Conservation (phyloP, 2,888 invertebrate genomes). For the Leptopilina myrica region DNA sequence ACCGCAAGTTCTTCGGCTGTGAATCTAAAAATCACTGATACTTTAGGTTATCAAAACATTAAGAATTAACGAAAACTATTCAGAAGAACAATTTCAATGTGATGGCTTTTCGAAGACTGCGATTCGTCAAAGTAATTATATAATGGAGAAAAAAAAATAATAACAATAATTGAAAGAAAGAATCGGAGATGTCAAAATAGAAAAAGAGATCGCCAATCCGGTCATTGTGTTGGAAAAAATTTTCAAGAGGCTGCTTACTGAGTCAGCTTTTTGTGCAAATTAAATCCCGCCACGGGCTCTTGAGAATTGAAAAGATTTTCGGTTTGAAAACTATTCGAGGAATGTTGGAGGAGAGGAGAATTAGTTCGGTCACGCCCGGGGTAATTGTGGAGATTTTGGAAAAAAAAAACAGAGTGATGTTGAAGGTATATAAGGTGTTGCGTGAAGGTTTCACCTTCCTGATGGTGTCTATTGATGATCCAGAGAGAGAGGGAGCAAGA, state of each 20-base stretch:
- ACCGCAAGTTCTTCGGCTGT: too few relatives aligned
- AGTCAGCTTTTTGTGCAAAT: conserved; percentile 34
- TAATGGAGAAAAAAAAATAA: too few relatives aligned
- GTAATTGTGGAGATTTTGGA: conserved; percentile 21
- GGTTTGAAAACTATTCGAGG: conserved; percentile 26
- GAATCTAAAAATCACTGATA: too few relatives aligned
- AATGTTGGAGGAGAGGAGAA: background rate
- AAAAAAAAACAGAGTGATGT: conserved; percentile 26
- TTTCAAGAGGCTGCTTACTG: background rate
- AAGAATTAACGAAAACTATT: too few relatives aligned
- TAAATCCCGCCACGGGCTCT: conserved; percentile 7
- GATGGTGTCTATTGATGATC: background rate
- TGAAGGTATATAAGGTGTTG: conserved; percentile 25
- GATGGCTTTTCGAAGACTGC: too few relatives aligned
- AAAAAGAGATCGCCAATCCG: background rate
- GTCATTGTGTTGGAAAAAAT: background rate
- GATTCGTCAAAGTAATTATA: too few relatives aligned
- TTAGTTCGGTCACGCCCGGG: conserved; percentile 5
- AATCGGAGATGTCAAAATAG: background rate
- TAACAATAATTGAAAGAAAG: background rate
- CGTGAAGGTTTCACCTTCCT: conserved; percentile 19
- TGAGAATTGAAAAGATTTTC: conserved; percentile 21
- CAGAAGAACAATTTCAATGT: too few relatives aligned
- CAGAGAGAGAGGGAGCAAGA: too few relatives aligned
- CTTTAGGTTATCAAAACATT: too few relatives aligned